Evolutionary conservation across 2,113 vertebrate species (phyloP), one percentile per base, ranked within the genome.

Genomic region (Poicephalus gulielmi): DNA sequence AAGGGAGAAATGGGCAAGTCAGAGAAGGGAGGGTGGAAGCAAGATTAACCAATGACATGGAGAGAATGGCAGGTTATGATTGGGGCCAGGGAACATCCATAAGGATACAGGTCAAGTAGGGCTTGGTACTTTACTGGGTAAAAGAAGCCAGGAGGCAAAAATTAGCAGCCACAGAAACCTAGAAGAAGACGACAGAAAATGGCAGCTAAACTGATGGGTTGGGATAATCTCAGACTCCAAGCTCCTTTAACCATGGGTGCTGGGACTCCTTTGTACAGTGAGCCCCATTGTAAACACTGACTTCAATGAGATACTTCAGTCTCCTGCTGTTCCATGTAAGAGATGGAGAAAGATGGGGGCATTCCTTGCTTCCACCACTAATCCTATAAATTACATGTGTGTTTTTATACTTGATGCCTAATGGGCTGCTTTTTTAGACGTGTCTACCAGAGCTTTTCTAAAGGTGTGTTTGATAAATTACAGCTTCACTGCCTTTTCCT

Each of bases 381-480:
- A 82, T 19, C 16, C 69, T 52, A 5, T 79, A 69, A 79, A 87
- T 93, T 57, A 30, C 9, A 1, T 76, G 6, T 17, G 43, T 90
- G 44, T 83, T 96, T 93, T 95, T 35, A 60, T 94, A 80, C 68
- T 70, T 35, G 44, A 46, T 88, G 74, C 74, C 69, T 91, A 60
- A 53, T 93, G 83, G 22, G 90, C 49, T 82, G 53, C 39, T 88
- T 88, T 94, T 92, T 91, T 46, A 95, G 69, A 88, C 27, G 5
- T 59, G 67, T 76, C 85, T 95, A 64, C 66, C 67, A 84, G 68
- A 83, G 88, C 60, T 92, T 87, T 95, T 82, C 18, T 87, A 77
- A 91, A 86, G 85, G 86, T 83, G 83, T 79, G 91, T 76, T 90
- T 96, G 93, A 96, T 91, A 91, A 95, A 97, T 94, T 83, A 60